Conservation (phyloP, 2,888 invertebrate species). For the Leptinotarsa juncta region DNA sequence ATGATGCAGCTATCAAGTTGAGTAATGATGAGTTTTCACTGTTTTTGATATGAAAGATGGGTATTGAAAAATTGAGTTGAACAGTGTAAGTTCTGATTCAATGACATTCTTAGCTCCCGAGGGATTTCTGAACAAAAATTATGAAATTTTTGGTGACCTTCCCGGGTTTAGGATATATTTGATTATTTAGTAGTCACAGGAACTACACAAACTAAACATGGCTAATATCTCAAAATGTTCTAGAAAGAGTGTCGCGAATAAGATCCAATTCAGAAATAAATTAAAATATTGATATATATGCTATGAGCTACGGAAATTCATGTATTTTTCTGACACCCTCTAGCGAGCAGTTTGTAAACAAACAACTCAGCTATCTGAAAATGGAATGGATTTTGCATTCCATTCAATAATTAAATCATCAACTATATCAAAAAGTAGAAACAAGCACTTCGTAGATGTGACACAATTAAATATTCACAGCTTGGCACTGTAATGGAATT, state of each 20-base stretch:
- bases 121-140: not conserved
- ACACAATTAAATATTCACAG: not conserved
- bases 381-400: constrained; percentile 16
- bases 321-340: not conserved
- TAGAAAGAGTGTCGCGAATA: constrained; percentile 34
- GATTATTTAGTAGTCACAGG: constrained; percentile 44
- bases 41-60: too few relatives aligned
- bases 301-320: not conserved
- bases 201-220: constrained; percentile 38
- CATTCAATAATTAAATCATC: constrained; percentile 1
- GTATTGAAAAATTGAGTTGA: too few relatives aligned
- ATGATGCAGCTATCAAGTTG: too few relatives aligned
- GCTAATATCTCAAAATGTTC: constrained; percentile 22
- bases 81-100: too few relatives aligned
- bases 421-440: too few relatives aligned
- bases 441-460: not conserved
- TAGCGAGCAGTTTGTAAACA: not conserved
- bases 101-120: not conserved
- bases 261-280: constrained; percentile 26
- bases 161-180: constrained; percentile 43
- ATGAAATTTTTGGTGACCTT: constrained; percentile 21
- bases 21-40: too few relatives aligned
- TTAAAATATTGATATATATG: too few relatives aligned
- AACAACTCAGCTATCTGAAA: not conserved
- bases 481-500: not conserved